These are phyloP conservation scores for Bombus waltoni DNA, from an alignment of 1,140 invertebrate genomes.

Conservation along the genomic window DNA sequence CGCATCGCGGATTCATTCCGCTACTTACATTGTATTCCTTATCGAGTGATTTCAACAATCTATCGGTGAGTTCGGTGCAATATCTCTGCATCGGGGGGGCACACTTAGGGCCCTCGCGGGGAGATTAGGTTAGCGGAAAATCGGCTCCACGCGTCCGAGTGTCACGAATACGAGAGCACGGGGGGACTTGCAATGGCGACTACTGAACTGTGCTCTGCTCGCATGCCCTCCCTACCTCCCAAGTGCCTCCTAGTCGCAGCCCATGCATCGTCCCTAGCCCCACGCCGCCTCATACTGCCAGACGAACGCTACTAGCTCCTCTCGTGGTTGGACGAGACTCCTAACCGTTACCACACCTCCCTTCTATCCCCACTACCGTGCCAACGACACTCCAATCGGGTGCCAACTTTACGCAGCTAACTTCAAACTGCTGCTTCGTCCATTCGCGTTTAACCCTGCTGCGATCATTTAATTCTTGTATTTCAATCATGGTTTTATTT, in stretches of 20 bases:
- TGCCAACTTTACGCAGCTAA: neutral
- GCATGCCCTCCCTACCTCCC: conserved; percentile 80
- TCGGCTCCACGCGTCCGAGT: conserved; percentile 75
- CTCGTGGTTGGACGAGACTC: conserved; percentile 49
- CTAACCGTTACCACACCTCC: conserved; percentile 21
- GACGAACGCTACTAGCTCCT: conserved; percentile 66
- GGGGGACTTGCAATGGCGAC: conserved; percentile 81
- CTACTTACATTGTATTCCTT: conserved; percentile 88
- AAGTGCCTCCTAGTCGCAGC: conserved; percentile 77
- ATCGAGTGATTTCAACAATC: conserved; percentile 86
- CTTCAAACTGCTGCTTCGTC: neutral
- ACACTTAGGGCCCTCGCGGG: conserved; percentile 76
- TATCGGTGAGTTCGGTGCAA: conserved; percentile 86
- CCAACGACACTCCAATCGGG: neutral
- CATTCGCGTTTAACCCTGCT: neutral
- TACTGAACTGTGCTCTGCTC: conserved; percentile 79
- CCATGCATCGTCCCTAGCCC: conserved; percentile 68
- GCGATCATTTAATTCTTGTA: too few species aligned
- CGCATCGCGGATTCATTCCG: conserved; percentile 69
- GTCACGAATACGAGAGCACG: conserved; percentile 77
- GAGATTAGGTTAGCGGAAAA: conserved; percentile 74
- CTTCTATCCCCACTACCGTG: conserved; percentile 11
- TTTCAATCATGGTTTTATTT: too few species aligned
- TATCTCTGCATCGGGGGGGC: conserved; percentile 84
- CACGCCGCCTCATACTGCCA: conserved; percentile 63